Base-by-base conservation (phyloP, 2,113 vertebrate species). In the Callaeas wilsoni region DNA sequence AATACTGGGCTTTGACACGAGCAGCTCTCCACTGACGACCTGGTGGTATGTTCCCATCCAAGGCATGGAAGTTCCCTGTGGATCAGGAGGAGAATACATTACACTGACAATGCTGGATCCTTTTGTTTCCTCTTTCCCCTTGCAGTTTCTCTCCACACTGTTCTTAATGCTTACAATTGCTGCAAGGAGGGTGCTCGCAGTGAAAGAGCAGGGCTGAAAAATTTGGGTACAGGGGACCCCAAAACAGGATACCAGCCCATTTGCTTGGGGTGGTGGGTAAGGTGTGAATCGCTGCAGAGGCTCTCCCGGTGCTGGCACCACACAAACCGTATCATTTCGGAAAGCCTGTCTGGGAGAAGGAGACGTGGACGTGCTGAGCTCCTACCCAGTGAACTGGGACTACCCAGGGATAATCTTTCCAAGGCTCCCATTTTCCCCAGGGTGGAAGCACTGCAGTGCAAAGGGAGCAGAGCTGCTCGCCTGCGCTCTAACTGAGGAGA, bases 401-500 rank as follows among this genome's bases (percentile, higher is more conserved):
- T 90, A 44, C 50, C 57, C 26, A 39, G 57, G 90, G 62, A 50
- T 39, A 9, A 50, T 70, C n/a, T 77, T 52, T 68, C 85, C 5
- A 62, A 52, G 57, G 82, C 46, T 68, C 59, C 35, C 22, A 4
- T 65, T 68, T 42, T 33, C 75, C 49, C 68, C 65, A 44, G 80
- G 7, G 77, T 46, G 83, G 80, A 64, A 84, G 56, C 27, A 10
- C 82, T 41, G 89, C 80, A 74, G 95, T 37, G 84, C 69, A 76
- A 94, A 69, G 84, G 62, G 92, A 80, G 77, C 75, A 67, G n/a
- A 89, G 92, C 91, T 69, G 85, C 91, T 98, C 97, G 97, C 97
- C 97, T 97, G 96, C 93, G 84, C 96, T 94, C 98, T 98, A 98
- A 98, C 98, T 97, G 98, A 97, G 97, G 92, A 95, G 98, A 98